Conservation (phyloP, 2,797 vertebrate species). For the Crenuchus spilurus region DNA sequence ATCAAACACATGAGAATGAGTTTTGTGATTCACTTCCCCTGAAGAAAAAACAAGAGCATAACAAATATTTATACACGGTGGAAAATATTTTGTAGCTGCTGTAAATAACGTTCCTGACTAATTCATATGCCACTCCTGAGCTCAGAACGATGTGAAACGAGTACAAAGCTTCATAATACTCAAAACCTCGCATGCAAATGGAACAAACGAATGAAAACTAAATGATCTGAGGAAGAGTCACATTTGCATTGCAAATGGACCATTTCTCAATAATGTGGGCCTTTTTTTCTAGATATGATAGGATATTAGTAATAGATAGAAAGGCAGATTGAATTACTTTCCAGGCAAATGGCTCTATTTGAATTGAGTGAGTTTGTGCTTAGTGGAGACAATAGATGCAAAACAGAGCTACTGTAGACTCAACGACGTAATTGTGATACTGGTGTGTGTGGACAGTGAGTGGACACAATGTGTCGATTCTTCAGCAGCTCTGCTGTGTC, state of each 20-base stretch:
- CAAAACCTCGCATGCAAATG: conserved; percentile 35
- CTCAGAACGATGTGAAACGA: background rate
- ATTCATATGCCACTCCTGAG: background rate
- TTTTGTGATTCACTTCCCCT: background rate
- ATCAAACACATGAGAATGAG: background rate
- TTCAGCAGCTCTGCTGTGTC: too few species aligned
- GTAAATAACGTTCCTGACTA: background rate
- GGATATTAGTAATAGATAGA: conserved; percentile 34
- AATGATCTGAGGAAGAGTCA: conserved; percentile 22
- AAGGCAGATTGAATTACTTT: conserved; percentile 36
- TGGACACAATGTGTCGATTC: too few species aligned
- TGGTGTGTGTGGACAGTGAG: too few species aligned
- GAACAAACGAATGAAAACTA: conserved; percentile 5
- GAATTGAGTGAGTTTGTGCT: conserved; percentile 16
- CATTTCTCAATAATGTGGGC: conserved; percentile 33
- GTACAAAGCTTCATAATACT: conserved; percentile 14
- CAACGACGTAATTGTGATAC: too few species aligned
- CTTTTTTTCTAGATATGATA: conserved; percentile 24
- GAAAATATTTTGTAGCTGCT: background rate
- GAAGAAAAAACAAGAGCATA: background rate
- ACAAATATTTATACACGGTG: background rate
- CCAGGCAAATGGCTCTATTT: conserved; percentile 22
- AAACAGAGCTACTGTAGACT: conserved; percentile 9
- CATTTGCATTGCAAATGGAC: conserved; percentile 41
- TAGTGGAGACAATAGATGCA: too few species aligned